A percentile compares a stretch with the other conserved stretches of the same genome.
Conservation (phyloP, 2,797 vertebrate species). For the Etheostoma nigrum region DNA sequence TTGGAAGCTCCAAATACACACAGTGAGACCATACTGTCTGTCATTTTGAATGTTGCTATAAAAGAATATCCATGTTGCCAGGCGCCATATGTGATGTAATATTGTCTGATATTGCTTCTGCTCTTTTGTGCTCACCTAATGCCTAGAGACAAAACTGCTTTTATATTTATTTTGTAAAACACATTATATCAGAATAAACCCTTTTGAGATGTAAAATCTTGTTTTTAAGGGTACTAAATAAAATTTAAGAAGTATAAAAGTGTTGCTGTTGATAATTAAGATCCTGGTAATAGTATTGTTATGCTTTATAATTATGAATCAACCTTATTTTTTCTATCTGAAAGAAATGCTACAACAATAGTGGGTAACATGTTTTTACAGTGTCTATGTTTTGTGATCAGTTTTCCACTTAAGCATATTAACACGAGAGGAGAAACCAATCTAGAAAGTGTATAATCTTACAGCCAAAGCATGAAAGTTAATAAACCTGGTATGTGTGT, state of each 20-base stretch:
- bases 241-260: not conserved
- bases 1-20: constrained; percentile 8
- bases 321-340: not conserved
- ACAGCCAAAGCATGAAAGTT: constrained; percentile 1
- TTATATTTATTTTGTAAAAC: not conserved
- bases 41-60: constrained; percentile 18
- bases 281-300: not conserved
- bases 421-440: not conserved
- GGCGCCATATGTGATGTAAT: constrained; percentile 4
- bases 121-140: constrained; percentile 9
- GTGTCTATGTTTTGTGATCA: constrained; percentile 1
- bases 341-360: not conserved
- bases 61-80: constrained; percentile 4
- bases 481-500: constrained; percentile 2
- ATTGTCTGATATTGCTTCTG: not conserved
- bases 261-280: not conserved
- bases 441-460: constrained; percentile 1
- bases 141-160: not conserved
- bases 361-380: not conserved
- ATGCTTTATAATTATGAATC: not conserved
- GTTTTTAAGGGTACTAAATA: not conserved
- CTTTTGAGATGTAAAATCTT: not conserved
- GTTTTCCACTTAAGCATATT: not conserved
- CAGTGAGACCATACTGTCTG: not conserved
- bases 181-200: not conserved